These are phyloP conservation scores for Acanthisitta chloris DNA, from an alignment of 2,113 vertebrate species.

Conservation along the genomic window DNA sequence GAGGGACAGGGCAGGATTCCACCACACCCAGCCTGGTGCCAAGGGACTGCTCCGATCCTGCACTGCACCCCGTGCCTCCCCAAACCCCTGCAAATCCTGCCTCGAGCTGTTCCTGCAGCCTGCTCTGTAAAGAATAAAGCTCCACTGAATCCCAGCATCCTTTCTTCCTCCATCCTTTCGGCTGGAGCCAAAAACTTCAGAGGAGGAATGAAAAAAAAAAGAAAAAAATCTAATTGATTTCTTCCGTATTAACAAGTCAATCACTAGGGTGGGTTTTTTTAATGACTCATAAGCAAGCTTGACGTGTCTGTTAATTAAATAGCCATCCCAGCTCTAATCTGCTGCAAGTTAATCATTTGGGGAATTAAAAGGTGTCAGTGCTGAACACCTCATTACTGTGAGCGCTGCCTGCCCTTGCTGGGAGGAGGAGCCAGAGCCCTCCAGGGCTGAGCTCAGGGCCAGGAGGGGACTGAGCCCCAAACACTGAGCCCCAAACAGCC, in stretches of 20 bases:
- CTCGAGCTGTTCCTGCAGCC: neutral
- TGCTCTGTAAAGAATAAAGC: neutral
- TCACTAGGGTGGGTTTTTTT: constrained; percentile 56
- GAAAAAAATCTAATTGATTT: constrained; percentile 69
- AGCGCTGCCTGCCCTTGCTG: neutral
- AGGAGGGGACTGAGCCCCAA: rapidly evolving
- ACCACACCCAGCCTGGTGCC: rapidly evolving
- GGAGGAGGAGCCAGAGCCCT: neutral
- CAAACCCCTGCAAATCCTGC: neutral
- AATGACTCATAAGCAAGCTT: constrained; percentile 77
- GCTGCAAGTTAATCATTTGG: constrained; percentile 71
- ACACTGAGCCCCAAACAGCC: neutral
- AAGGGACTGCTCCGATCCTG: neutral
- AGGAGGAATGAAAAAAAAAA: neutral
- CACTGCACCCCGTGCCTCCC: neutral
- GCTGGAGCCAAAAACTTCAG: constrained; percentile 25
- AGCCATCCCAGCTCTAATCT: constrained; percentile 73
- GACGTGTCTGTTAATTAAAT: constrained; percentile 79
- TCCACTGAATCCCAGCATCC: neutral
- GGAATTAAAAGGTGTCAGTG: constrained; percentile 69
- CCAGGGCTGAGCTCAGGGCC: neutral
- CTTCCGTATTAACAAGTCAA: constrained; percentile 72
- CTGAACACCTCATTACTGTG: constrained; percentile 31
- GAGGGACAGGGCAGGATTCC: neutral
- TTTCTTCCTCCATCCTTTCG: neutral